Conservation (phyloP, 2,797 vertebrate genomes). For the Sphenopsis melanotis region DNA sequence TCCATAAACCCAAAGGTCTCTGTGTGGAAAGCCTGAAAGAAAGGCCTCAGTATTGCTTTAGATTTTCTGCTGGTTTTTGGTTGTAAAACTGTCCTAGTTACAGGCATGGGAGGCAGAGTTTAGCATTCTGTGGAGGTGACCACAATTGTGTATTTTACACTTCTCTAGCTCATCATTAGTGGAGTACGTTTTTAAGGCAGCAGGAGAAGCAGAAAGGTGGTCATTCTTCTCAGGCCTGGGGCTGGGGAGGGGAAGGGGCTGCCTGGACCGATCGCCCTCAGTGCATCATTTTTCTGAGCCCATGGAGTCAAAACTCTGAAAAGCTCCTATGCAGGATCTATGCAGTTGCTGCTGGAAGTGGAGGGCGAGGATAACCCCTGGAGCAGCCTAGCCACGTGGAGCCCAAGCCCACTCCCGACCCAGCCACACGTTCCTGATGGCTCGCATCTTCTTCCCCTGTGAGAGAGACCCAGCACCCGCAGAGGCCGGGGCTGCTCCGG, state of each 20-base stretch:
- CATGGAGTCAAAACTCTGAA: no score
- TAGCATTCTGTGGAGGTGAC: no score
- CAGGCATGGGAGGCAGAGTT: neutral
- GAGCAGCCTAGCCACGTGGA: fast-evolving
- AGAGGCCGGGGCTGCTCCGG: neutral
- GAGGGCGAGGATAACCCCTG: fast-evolving
- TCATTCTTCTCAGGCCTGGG: fast-evolving
- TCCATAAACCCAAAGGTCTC: neutral
- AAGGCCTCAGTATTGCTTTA: neutral
- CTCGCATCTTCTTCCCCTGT: fast-evolving
- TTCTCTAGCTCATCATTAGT: fast-evolving
- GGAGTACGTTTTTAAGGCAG: neutral
- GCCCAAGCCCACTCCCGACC: neutral
- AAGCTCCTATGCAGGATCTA: neutral
- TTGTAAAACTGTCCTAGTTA: neutral
- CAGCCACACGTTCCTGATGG: fast-evolving
- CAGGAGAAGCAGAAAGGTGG: neutral
- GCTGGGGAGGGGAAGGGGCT: no score
- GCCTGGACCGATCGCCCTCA: no score
- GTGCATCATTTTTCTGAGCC: fast-evolving
- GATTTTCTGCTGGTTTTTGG: neutral
- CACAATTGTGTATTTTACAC: neutral
- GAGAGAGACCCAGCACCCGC: no score
- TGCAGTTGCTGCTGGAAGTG: no score
- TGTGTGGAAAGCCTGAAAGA: neutral